Percentiles rank a stretch among this genome's conserved stretches.
phyloP scores from a whole-genome alignment of 2,113 vertebrate genomes.

The Protobothrops flavoviridis region DNA sequence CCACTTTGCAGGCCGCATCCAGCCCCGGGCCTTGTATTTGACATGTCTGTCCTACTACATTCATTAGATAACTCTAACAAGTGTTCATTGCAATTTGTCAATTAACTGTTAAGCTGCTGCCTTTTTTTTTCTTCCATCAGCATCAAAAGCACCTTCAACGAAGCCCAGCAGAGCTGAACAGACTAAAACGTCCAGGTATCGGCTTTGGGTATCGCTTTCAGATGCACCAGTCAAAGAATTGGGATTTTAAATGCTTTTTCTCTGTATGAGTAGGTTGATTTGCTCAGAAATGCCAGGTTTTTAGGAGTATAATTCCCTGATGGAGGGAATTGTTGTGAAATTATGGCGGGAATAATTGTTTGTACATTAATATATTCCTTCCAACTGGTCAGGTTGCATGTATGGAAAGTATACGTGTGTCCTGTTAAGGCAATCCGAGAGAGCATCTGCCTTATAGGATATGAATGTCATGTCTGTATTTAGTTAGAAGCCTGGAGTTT shows the following conservation, averaged over 20 bases:
- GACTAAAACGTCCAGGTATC: conserved; percentile 17
- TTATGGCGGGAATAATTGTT: neutral
- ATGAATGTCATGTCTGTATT: neutral
- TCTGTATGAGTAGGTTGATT: neutral
- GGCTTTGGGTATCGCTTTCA: neutral
- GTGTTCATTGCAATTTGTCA: neutral
- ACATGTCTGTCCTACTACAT: neutral
- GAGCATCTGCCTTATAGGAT: neutral
- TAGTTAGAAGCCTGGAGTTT: neutral
- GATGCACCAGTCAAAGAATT: neutral
- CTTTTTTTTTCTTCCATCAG: neutral
- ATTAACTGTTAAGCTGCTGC: neutral
- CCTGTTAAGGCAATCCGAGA: neutral
- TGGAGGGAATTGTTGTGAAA: neutral
- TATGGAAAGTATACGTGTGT: no score
- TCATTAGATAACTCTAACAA: neutral
- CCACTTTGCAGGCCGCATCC: no score
- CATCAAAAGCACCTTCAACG: neutral
- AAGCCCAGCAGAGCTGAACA: conserved; percentile 15
- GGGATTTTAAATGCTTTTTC: neutral
- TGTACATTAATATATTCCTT: neutral
- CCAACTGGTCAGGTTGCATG: neutral
- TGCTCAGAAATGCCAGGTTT: neutral
- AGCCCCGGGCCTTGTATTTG: no score
- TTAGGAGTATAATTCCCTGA: neutral